Evolutionary conservation across 2,797 vertebrate genomes (phyloP).

Genomic region (Taeniopygia guttata): DNA sequence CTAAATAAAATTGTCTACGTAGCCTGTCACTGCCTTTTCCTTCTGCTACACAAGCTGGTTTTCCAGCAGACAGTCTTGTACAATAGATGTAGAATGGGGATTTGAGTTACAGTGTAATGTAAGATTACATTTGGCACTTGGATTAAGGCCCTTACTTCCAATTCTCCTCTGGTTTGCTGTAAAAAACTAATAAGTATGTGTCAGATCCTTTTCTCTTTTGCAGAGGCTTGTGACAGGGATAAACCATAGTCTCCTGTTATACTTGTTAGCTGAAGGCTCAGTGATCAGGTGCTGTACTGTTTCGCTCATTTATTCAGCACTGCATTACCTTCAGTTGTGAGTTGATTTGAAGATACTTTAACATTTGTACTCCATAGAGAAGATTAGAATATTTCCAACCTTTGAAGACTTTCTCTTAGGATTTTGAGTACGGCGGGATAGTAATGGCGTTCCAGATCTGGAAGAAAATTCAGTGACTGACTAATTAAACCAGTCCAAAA

Average conservation of each 20-base stretch:
- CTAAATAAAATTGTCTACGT: neutral
- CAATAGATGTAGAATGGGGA: conserved; percentile 11
- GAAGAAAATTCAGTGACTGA: neutral
- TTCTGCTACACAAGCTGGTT: neutral
- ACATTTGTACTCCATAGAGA: conserved; percentile 32
- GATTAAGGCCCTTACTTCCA: conserved; percentile 45
- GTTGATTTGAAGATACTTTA: conserved; percentile 36
- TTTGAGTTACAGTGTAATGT: conserved; percentile 46
- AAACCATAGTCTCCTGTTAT: conserved; percentile 13
- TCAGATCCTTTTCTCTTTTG: conserved; percentile 52
- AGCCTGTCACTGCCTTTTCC: conserved; percentile 23
- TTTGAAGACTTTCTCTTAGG: conserved; percentile 20
- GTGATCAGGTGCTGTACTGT: neutral
- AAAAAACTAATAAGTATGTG: conserved; percentile 48
- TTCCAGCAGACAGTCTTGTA: conserved; percentile 3
- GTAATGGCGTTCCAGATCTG: neutral
- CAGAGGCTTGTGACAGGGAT: conserved; percentile 40
- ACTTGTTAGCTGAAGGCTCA: conserved; percentile 41
- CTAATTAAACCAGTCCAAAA: neutral
- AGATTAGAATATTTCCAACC: conserved; percentile 55
- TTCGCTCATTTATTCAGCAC: conserved; percentile 35
- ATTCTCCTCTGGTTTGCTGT: conserved; percentile 31
- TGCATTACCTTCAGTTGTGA: neutral
- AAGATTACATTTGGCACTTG: conserved; percentile 62
- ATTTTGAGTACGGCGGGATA: conserved; percentile 14